These are phyloP conservation scores for Linnaemya vulpina DNA, from an alignment of 2,888 invertebrate genomes.

Conservation along the genomic window DNA sequence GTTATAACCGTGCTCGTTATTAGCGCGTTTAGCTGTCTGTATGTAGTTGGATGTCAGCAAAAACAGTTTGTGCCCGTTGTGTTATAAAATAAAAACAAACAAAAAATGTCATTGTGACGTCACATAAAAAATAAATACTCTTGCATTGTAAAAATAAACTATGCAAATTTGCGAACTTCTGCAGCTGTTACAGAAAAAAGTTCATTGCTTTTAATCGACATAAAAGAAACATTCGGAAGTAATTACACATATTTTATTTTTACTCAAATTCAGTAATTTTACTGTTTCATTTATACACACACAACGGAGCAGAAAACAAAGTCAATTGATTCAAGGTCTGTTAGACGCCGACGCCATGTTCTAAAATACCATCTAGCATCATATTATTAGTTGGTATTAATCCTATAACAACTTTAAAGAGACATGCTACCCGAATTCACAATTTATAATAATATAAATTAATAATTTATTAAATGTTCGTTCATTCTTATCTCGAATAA, in stretches of 20 bases:
- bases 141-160: background rate
- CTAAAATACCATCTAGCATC: background rate
- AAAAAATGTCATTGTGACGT: background rate
- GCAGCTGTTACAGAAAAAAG: constrained; percentile 5
- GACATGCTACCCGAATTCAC: too few species aligned
- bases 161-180: background rate
- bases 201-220: constrained; percentile 19
- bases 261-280: background rate
- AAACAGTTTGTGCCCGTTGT: background rate
- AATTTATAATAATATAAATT: too few species aligned
- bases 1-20: too few species aligned
- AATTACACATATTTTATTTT: background rate
- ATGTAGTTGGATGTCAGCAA: too few species aligned
- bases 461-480: too few species aligned
- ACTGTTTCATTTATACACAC: background rate
- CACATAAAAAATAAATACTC: background rate
- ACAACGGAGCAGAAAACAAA: background rate
- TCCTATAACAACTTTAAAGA: too few species aligned
- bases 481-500: too few species aligned
- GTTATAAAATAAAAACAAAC: background rate
- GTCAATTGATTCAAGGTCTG: background rate
- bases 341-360: background rate
- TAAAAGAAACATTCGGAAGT: background rate
- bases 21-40: too few species aligned
- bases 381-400: background rate